A percentile compares a stretch with the other conserved stretches of the same genome.
These are phyloP conservation scores for Liparis tanakae DNA, from an alignment of 2,797 vertebrate species.

Conservation along the genomic window DNA sequence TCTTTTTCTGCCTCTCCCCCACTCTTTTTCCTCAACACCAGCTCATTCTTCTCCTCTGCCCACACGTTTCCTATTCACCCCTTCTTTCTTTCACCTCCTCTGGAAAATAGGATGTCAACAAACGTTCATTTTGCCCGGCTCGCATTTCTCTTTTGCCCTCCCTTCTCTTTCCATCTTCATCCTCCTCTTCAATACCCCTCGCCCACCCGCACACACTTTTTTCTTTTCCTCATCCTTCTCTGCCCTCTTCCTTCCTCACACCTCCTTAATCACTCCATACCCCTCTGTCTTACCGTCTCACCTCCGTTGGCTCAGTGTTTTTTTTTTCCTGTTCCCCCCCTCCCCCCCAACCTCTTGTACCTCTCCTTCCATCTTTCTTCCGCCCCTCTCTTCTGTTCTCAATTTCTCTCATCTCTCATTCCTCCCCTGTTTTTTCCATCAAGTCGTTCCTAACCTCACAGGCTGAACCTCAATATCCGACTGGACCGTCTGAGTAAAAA, in stretches of 20 bases:
- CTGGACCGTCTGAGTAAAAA: conserved; percentile 32
- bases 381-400: conserved; percentile 23
- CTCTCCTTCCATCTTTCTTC: conserved; percentile 39
- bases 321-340: too few relatives aligned
- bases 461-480: conserved; percentile 64
- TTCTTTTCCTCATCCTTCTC: conserved; percentile 22
- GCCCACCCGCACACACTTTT: conserved; percentile 33
- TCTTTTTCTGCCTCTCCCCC: conserved; percentile 11
- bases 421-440: conserved; percentile 36
- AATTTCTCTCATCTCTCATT: conserved; percentile 53
- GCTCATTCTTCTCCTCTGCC: conserved; percentile 69
- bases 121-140: conserved; percentile 65
- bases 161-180: conserved; percentile 32
- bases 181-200: conserved; percentile 15
- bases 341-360: too few relatives aligned
- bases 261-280: conserved; percentile 21
- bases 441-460: conserved; percentile 53
- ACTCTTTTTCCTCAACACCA: conserved; percentile 45
- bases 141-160: conserved; percentile 38
- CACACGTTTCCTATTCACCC: conserved; percentile 71
- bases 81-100: conserved; percentile 72
- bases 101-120: conserved; percentile 77
- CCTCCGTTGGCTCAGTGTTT: conserved; percentile 30
- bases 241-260: conserved; percentile 33
- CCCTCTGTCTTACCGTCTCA: conserved; percentile 30